Evolutionary conservation across 2,113 vertebrate species (phyloP).

Genomic region (Shinisaurus crocodilurus): DNA sequence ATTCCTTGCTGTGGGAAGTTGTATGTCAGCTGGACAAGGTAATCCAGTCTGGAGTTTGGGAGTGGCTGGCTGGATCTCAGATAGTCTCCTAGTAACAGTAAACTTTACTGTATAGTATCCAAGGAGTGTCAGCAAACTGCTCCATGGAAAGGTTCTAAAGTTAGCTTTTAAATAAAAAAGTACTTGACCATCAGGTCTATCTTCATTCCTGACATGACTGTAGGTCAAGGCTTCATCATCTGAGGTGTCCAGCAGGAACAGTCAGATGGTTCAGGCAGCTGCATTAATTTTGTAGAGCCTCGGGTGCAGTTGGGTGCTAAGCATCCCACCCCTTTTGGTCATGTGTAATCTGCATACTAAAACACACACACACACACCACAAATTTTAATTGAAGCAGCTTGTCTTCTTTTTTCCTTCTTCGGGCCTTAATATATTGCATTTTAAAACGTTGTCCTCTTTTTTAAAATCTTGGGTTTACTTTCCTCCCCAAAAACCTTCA

Average conservation of each 20-base stretch:
- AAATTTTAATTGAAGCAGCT: not conserved
- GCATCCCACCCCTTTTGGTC: too few relatives aligned
- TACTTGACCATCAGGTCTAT: constrained; percentile 15
- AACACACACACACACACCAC: not conserved
- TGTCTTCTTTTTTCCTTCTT: not conserved
- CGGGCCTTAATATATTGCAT: not conserved
- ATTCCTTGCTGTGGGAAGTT: constrained; percentile 94
- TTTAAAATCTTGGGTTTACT: not conserved
- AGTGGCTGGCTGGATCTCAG: accelerated
- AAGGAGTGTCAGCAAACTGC: constrained; percentile 33
- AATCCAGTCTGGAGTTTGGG: constrained; percentile 60
- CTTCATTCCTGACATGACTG: not conserved
- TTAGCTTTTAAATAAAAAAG: constrained; percentile 12
- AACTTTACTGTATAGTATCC: constrained; percentile 22
- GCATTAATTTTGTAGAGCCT: constrained; percentile 27
- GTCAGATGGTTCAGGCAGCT: not conserved
- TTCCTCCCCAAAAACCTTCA: too few relatives aligned
- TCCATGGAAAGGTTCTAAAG: constrained; percentile 11
- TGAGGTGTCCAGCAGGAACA: not conserved
- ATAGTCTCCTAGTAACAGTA: constrained; percentile 21
- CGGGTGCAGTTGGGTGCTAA: not conserved
- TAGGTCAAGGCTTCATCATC: not conserved
- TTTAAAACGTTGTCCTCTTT: not conserved
- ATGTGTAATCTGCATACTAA: not conserved
- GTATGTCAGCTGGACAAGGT: constrained; percentile 97